Percentiles rank a stretch among this genome's conserved stretches.
These are phyloP conservation scores for Fistularia tabacaria DNA, from an alignment of 2,797 vertebrate genomes.

Conservation along the genomic window DNA sequence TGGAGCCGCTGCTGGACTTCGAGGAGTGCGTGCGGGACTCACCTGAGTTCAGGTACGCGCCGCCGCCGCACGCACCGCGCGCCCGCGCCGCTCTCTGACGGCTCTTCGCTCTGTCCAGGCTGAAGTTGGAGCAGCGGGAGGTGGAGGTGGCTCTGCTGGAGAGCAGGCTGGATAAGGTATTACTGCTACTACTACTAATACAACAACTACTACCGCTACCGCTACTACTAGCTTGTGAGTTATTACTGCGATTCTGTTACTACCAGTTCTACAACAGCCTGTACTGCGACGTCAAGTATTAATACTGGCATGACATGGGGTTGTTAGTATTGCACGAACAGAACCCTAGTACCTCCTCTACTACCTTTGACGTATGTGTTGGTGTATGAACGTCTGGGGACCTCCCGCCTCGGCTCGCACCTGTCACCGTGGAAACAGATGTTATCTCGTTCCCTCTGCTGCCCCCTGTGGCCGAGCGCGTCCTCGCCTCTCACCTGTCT, in stretches of 20 bases:
- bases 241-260: no score
- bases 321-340: no score
- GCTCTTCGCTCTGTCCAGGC: slow-evolving; percentile 36
- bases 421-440: background rate
- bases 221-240: no score
- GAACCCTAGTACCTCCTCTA: no score
- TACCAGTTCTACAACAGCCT: no score
- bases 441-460: background rate
- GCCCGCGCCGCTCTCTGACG: slow-evolving; percentile 21
- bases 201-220: no score
- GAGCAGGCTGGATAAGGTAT: slow-evolving; percentile 63
- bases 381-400: no score
- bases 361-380: no score
- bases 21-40: slow-evolving; percentile 75
- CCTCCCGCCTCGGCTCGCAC: no score
- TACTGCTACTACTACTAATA: background rate
- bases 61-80: background rate
- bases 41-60: slow-evolving; percentile 71
- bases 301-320: no score
- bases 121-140: slow-evolving; percentile 65
- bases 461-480: slow-evolving; percentile 17
- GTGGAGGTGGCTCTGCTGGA: slow-evolving; percentile 63
- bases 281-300: no score
- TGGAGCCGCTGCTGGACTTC: slow-evolving; percentile 73
- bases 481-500: no score